Percentiles rank a stretch among this genome's conserved stretches.
These are phyloP conservation scores for Callyntrura guangdongensis DNA, from an alignment of 2,888 invertebrate species.

Conservation along the genomic window DNA sequence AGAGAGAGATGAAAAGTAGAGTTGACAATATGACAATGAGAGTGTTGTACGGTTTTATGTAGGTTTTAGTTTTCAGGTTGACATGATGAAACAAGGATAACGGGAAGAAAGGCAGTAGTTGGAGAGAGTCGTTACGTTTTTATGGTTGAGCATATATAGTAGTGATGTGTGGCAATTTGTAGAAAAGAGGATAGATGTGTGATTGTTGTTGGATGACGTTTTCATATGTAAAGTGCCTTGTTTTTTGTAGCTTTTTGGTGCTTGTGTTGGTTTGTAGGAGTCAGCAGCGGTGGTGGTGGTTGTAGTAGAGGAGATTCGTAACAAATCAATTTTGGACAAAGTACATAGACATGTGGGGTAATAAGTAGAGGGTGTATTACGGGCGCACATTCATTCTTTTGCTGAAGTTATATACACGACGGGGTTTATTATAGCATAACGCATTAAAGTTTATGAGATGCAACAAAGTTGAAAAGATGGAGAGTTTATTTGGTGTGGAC, in stretches of 20 bases:
- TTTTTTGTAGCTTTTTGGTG: not conserved
- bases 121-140: constrained; percentile 31
- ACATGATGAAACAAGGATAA: constrained; percentile 8
- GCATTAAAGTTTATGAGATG: constrained; percentile 44
- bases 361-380: constrained; percentile 1
- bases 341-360: constrained; percentile 30
- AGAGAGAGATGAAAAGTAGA: constrained; percentile 3
- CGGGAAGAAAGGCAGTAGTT: not conserved
- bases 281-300: not conserved
- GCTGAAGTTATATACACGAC: not conserved
- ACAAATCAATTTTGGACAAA: constrained; percentile 71
- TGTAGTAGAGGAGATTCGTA: constrained; percentile 49
- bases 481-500: not conserved
- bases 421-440: constrained; percentile 23
- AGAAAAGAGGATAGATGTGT: not conserved
- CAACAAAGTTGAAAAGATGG: constrained; percentile 8
- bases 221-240: constrained; percentile 4
- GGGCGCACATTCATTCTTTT: not conserved
- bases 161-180: not conserved
- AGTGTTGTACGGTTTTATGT: not conserved
- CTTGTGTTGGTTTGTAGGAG: not conserved
- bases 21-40: constrained; percentile 53
- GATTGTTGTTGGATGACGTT: constrained; percentile 9
- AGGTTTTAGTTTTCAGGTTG: constrained; percentile 39
- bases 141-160: not conserved